Base-by-base conservation (phyloP, 2,888 invertebrate species). In the Yponomeuta sedellus region DNA sequence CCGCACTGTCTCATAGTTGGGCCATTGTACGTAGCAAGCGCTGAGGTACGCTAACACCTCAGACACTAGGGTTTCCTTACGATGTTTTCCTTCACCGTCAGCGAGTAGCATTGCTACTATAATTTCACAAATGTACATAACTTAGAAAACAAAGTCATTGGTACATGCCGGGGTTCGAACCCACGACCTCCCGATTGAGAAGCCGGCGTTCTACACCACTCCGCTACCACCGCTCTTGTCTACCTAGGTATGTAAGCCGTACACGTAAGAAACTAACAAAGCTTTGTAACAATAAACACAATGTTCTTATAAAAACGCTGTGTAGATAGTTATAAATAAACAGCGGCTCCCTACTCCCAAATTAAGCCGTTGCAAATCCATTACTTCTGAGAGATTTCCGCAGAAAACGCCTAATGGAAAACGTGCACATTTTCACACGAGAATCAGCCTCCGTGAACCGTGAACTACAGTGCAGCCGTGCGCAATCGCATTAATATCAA, bases 401-500 rank as follows among this genome's bases (percentile, higher is more conserved):
- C 16, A 16, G 44, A 52, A 52, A 52, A 12, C 44, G 44, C 16
- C 44, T 52, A 52, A 52, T 52, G 44, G 44, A 52, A 52, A 52
- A 52, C 44, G 44, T 52, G 44, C 44, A 16, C 16, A 52, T 52
- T 52, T 52, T 52, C 44, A 52, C 44, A 52, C 44, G 44, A 52
- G 44, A 52, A 52, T 52, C 44, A 16, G 44, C 44, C 44, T 11
- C 22, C 25, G 12, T 20, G 12, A 22, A 61, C 25, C 61, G 61
- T 25, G 61, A 61, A 61, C 22, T 61, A 34, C n/a, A 16, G 61
- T 52, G 44, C 44, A 52, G 44, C 44, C 44, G 44, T 61, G 61
- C 25, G 28, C 28, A 64, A 64, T 64, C 57, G 65, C 67, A 67
- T 67, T 67, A 67, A 67, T 67, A 65, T 67, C 67, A 67, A 67